Percentiles rank a stretch among this genome's conserved stretches.
Evolutionary conservation across 64 coral and sea anemone species (phyloP).

Genomic region (Cladopsammia gracilis): DNA sequence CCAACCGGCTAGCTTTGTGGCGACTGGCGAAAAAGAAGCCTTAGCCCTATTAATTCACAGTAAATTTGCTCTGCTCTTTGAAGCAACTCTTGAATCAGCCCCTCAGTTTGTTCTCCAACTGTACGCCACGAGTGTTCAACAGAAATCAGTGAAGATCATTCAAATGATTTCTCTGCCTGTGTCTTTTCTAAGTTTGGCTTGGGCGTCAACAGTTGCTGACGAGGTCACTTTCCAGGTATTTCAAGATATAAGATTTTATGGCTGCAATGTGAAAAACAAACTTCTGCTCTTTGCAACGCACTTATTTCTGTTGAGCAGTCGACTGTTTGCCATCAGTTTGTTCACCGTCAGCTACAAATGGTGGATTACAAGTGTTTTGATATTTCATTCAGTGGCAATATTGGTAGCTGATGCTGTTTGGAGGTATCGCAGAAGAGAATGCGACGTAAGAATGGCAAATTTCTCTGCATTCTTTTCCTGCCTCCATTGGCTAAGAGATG

Average conservation of each 20-base stretch:
- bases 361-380: background rate
- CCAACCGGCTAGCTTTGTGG: background rate
- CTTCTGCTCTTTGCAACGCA: background rate
- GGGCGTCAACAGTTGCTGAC: slow-evolving; percentile 15
- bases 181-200: background rate
- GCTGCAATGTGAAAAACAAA: background rate
- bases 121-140: background rate
- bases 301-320: slow-evolving; percentile 5
- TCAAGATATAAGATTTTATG: no score
- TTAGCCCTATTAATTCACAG: background rate
- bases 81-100: slow-evolving; percentile 26
- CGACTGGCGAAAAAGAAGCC: background rate
- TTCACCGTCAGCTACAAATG: slow-evolving; percentile 24
- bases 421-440: background rate
- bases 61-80: background rate
- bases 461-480: background rate
- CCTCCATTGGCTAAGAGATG: slow-evolving; percentile 1
- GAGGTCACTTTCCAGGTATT: background rate
- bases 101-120: slow-evolving; percentile 40
- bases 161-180: slow-evolving; percentile 21
- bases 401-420: background rate
- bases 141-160: background rate
- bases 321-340: background rate
- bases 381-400: background rate
- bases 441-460: no score